Conservation (phyloP, 2,888 invertebrate species). For the Ashinkailepas kermadecensis region DNA sequence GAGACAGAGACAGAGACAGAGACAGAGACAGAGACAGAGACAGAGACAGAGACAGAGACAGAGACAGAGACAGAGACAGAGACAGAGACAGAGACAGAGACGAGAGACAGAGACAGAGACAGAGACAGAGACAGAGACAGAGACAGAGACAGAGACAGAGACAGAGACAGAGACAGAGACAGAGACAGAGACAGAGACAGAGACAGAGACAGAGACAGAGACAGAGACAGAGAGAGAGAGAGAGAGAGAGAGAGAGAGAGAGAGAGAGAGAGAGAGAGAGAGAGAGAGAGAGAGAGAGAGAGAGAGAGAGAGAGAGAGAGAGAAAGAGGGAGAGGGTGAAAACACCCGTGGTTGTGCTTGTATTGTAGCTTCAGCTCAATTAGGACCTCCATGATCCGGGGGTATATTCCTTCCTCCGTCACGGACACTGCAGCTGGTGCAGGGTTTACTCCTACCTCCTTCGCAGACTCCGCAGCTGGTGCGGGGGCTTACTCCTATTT, state of each 20-base stretch:
- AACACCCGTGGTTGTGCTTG: background rate
- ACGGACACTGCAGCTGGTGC: no score
- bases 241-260: background rate
- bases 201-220: no score
- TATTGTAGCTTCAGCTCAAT: no score
- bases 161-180: no score
- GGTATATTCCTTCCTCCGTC: no score
- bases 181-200: no score
- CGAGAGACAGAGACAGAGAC: background rate
- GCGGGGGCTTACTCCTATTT: no score
- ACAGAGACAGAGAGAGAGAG: background rate
- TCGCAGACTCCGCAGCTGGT: no score
- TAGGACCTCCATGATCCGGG: no score
- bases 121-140: background rate
- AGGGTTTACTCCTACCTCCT: no score
- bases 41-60: background rate
- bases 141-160: no score
- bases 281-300: background rate
- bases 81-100: background rate
- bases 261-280: background rate
- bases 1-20: no score
- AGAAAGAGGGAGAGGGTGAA: background rate
- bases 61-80: background rate
- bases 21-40: background rate
- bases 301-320: background rate